Evolutionary conservation across 2,888 invertebrate genomes (phyloP).

Genomic region (Halocaridina rubra): DNA sequence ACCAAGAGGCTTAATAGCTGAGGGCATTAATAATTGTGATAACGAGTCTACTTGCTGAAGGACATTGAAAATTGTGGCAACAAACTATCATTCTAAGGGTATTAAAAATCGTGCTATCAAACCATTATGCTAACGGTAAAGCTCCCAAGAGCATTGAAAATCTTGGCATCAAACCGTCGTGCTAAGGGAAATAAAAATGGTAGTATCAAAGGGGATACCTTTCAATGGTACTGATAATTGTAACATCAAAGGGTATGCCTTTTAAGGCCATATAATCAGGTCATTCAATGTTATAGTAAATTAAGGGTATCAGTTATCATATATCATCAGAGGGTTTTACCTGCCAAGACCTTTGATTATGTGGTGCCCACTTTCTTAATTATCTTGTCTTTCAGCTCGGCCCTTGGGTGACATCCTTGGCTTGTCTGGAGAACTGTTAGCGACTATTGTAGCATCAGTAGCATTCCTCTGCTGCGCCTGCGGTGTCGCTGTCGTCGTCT

Average conservation of each 20-base stretch:
- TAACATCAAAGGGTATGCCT: background rate
- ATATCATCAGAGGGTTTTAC: background rate
- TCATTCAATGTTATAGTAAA: background rate
- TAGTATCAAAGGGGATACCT: too few species aligned
- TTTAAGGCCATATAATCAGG: too few species aligned
- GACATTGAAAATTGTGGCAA: too few species aligned
- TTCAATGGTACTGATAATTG: too few species aligned
- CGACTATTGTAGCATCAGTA: slow-evolving; percentile 41
- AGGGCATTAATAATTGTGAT: too few species aligned
- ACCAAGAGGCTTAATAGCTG: too few species aligned
- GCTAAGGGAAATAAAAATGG: too few species aligned
- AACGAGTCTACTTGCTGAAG: background rate
- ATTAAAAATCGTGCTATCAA: too few species aligned
- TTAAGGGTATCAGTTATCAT: background rate
- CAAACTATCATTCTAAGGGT: too few species aligned
- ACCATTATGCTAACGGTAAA: too few species aligned
- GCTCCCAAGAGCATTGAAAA: too few species aligned
- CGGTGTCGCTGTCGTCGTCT: slow-evolving; percentile 47
- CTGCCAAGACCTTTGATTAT: background rate
- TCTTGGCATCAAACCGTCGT: too few species aligned
- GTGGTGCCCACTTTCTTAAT: background rate
- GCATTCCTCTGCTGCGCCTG: slow-evolving; percentile 55
- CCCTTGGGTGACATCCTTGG: slow-evolving; percentile 55
- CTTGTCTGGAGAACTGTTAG: slow-evolving; percentile 34
- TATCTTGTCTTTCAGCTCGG: slow-evolving; percentile 26